Evolutionary conservation across 1,140 invertebrate species (phyloP), one percentile per base, ranked within the genome.

Genomic region (Carcinoscorpius rotundicauda): DNA sequence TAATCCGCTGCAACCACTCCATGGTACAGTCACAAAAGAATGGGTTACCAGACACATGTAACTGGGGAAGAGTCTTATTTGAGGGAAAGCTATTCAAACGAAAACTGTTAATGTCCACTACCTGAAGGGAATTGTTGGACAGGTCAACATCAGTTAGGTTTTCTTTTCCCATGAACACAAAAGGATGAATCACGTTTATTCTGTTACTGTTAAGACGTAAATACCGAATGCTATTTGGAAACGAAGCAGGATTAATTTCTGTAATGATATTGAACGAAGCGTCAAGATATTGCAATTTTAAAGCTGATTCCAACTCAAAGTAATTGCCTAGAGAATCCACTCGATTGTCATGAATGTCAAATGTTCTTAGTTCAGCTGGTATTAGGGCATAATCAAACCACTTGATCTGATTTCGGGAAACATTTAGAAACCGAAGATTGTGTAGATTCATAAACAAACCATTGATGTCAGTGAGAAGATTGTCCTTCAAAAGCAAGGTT

Each of bases 21-120:
- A 93, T 92, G 63, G 86, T 86, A 78, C 91, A 94, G 73, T 94
- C 89, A 75, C 91, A 94, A 70, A 89, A 84, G 76, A 93, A 91
- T 3, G 89, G 88, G 81, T 93, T 93, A 58, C 87, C 87, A 4
- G 88, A 88, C 58, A 93, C 86, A 75, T 88, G 89, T 78, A 93
- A 91, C 76, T 91, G 86, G 4, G 89, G 88, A 62, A 90, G 74
- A 10, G 84, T 78, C 58, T 82, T 80, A 6, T 56, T 53, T 4
- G 61, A 5, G 52, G 51, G 49, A 50, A 55, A 51, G 6, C 58
- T 50, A 65, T 84, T 82, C 64, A 91, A 78, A 53, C 86, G 80
- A 65, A 91, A 77, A 10, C 88, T 86, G 74, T 85, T 88, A 67
- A 91, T 81, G 75, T 91, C 87, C 82, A 93, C 82, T 63, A 84